Evolutionary conservation across 2,797 vertebrate species (phyloP).

Genomic region (Cephalopachus bancanus): DNA sequence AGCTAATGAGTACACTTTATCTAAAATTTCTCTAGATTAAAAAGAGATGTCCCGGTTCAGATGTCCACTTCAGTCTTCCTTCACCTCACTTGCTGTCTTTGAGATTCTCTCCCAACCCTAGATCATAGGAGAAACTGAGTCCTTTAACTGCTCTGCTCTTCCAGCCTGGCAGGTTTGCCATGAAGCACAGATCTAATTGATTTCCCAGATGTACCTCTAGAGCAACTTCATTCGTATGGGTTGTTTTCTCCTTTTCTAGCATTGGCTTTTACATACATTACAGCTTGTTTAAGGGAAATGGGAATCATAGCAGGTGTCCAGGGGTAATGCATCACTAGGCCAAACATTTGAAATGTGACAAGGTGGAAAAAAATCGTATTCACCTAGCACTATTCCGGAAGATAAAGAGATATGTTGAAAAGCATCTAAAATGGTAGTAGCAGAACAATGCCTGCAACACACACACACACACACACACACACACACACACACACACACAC

Average conservation of each 20-base stretch:
- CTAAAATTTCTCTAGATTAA: neutral
- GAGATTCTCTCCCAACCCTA: neutral
- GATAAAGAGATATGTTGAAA: neutral
- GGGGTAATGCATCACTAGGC: fast-evolving
- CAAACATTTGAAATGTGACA: neutral
- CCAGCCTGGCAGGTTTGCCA: neutral
- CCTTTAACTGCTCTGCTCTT: neutral
- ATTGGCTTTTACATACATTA: neutral
- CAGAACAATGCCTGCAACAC: neutral
- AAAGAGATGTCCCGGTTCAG: neutral
- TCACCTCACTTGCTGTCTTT: neutral
- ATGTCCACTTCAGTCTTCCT: neutral
- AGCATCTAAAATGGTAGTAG: neutral
- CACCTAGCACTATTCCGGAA: neutral
- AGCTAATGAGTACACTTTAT: neutral
- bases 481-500: neutral
- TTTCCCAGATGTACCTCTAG: neutral
- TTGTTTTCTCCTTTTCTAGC: neutral
- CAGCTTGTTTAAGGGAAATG: neutral
- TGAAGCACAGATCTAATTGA: neutral
- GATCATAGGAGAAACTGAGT: neutral
- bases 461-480: neutral
- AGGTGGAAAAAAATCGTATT: neutral
- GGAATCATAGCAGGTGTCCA: neutral
- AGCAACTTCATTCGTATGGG: neutral